Base-by-base conservation (phyloP, 2,113 vertebrate genomes). In the Cephalopholis sonnerati region DNA sequence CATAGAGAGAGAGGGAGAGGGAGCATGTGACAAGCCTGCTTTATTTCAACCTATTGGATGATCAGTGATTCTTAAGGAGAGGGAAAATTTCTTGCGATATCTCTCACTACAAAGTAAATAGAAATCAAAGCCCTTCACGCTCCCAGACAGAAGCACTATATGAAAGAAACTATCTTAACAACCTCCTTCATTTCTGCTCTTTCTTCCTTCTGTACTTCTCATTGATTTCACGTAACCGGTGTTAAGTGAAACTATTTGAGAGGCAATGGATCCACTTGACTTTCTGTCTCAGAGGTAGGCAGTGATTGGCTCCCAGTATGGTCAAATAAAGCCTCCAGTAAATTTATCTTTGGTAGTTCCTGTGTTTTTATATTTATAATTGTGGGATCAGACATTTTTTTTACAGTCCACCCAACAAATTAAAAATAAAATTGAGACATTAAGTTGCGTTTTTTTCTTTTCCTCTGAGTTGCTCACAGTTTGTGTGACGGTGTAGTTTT, bases 81-180 rank as follows among this genome's bases (percentile, higher is more conserved):
- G 74, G 89, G 87, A 88, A 93, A 82, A 93, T 95, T 94, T 92
- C 87, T 88, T 87, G 92, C 85, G 87, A 95, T 92, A 94, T 94
- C 89, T 88, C 84, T 67, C 86, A 93, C 93, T 94, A 94, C 94
- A 94, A 95, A 95, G 94, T 94, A 89, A 92, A 91, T 82, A 92
- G 85, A 93, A 94, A 95, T 96, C 95, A 95, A 95, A 95, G 94
- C 53, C 88, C 63, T 86, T 80, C 85, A 69, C 83, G 77, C 88
- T 81, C 65, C 8, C n/a, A 91, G 86, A 92, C 87, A 85, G 83
- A 89, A 85, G 89, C 85, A 84, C 79, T 82, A 91, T 93, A 89
- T 93, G 91, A 93, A 92, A 94, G 91, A 87, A 93, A 91, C 65
- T 87, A 46, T 93, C 88, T 92, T 87, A 93, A 93, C 93, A 86